Base-by-base conservation (phyloP, 2,888 invertebrate species). In the Andrena dorsata region DNA sequence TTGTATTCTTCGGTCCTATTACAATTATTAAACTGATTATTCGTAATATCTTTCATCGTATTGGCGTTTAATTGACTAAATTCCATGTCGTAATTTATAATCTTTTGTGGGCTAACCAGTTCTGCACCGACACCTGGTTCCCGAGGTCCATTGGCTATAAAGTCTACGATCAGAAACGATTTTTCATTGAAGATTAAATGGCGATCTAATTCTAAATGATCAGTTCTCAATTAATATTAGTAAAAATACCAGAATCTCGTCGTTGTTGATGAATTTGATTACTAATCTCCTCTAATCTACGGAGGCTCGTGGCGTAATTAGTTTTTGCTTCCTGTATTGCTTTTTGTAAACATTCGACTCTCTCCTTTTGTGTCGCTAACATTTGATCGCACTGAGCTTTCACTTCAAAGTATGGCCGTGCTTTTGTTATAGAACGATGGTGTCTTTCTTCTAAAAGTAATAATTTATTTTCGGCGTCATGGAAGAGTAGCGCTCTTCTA, bases 371-470 rank as follows among this genome's bases (percentile, higher is more conserved):
- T 2, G 97, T 97, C 90, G 97, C 96, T 75, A 98, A 94, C 92
- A 98, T 97, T 90, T 97, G 96, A 92, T 98, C 97, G 89, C 98
- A 97, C 16, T 97, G 95, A 91, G 96, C 96, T 94, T 98, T 98
- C 93, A 98, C 97, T 85, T 98, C 98, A 92, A 98, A 98, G 93
- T 98, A 99, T 0, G 97, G 96, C 77, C 98, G 96, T 1, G 98
- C 97, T 94, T 98, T 98, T 51, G 96, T 95, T 70, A 98, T 98
- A 91, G 96, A 97, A 73, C 97, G 96, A 87, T 96, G 97, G 75
- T 97, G 95, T 90, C 97, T 97, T 87, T 98, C 98, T 93, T 98
- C 98, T 35, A 98, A 93, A 90, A 96, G 96, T 88, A 97, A 96
- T 60, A 96, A 96, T 95, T 96, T 97, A 92, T 96, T 96, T 93